Evolutionary conservation across 2,888 invertebrate genomes (phyloP).

Genomic region (Drosophila borealis): DNA sequence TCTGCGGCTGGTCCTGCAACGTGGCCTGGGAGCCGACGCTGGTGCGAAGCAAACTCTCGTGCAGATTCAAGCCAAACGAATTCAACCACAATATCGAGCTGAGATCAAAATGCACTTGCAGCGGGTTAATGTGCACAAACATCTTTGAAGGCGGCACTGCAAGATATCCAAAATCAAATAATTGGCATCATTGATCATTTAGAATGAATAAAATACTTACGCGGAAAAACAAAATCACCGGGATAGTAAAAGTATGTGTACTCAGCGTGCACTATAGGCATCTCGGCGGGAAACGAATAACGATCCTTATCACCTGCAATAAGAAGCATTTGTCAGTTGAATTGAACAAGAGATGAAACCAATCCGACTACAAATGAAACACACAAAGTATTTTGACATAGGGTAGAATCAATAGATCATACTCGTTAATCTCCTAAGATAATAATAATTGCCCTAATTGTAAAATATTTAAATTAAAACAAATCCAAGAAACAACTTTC

Average conservation of each 20-base stretch:
- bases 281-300: slow-evolving; percentile 94
- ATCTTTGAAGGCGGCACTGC: slow-evolving; percentile 97
- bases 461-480: not conserved
- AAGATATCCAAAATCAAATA: slow-evolving; percentile 68
- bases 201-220: slow-evolving; percentile 86
- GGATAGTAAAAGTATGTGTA: slow-evolving; percentile 98
- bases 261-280: slow-evolving; percentile 97
- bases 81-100: slow-evolving; percentile 97
- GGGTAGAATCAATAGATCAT: slow-evolving; percentile 21
- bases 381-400: slow-evolving; percentile 12
- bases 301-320: slow-evolving; percentile 89
- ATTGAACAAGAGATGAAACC: not conserved
- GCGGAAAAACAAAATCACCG: slow-evolving; percentile 93
- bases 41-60: slow-evolving; percentile 89
- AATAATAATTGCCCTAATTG: not conserved
- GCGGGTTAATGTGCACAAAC: slow-evolving; percentile 95
- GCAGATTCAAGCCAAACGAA: slow-evolving; percentile 95
- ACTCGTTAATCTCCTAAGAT: not conserved
- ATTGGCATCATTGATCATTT: not conserved
- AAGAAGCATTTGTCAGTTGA: slow-evolving; percentile 13
- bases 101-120: slow-evolving; percentile 94
- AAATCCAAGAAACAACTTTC: too few species aligned
- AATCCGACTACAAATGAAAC: slow-evolving; percentile 3
- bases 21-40: slow-evolving; percentile 80
- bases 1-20: slow-evolving; percentile 43